Percentiles rank a stretch among this genome's conserved stretches.
These are phyloP conservation scores for Cyprinus carpio DNA, from an alignment of 2,113 vertebrate species.

Conservation along the genomic window DNA sequence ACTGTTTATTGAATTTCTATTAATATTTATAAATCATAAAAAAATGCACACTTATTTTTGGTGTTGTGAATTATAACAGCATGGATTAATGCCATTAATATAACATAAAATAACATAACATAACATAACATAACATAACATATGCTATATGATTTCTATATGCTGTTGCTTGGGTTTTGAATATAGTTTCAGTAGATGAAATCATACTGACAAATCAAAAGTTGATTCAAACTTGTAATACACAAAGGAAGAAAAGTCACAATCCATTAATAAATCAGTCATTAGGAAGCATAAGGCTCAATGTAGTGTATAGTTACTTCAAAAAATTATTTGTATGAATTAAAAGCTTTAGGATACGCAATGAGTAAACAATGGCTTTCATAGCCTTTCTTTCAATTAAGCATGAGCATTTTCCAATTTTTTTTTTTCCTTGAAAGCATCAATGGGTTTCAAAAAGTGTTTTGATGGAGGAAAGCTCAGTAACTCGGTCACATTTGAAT, in stretches of 20 bases:
- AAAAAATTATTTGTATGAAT: slow-evolving; percentile 1
- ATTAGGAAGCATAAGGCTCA: slow-evolving; percentile 64
- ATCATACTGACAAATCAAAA: too few species aligned
- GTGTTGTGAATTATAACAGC: slow-evolving; percentile 52
- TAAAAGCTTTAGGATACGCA: not conserved
- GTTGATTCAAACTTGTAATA: not conserved
- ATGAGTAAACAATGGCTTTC: not conserved
- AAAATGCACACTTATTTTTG: not conserved
- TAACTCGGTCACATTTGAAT: not conserved
- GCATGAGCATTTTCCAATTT: not conserved
- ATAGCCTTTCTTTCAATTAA: not conserved
- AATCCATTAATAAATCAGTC: slow-evolving; percentile 42
- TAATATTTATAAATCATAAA: slow-evolving; percentile 78
- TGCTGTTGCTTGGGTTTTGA: too few species aligned
- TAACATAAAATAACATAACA: too few species aligned
- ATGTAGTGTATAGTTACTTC: not conserved
- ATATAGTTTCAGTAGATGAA: too few species aligned
- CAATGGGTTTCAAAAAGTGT: not conserved
- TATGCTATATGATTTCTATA: too few species aligned
- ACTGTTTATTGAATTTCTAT: slow-evolving; percentile 75
- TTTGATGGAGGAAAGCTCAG: not conserved
- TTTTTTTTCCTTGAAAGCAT: not conserved
- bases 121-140: too few species aligned
- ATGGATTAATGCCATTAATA: slow-evolving; percentile 54
- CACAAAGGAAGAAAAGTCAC: slow-evolving; percentile 13